Percentiles rank a stretch among this genome's conserved stretches.
Evolutionary conservation across 2,888 invertebrate genomes (phyloP).

Genomic region (Iphiclides podalirius): DNA sequence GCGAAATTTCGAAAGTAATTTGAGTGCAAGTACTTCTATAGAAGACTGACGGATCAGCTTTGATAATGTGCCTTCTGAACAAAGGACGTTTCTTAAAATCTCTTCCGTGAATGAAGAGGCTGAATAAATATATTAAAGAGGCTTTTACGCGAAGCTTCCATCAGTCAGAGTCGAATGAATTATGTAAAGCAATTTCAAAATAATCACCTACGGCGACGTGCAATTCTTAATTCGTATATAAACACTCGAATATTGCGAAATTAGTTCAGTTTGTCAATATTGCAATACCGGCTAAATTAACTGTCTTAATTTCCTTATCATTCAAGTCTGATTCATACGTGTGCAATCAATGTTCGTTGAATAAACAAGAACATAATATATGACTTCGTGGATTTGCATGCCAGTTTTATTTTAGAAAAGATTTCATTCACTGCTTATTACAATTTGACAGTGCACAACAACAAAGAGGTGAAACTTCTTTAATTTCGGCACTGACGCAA

Average conservation of each 20-base stretch:
- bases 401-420: no score
- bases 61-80: no score
- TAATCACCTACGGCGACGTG: conserved; percentile 36
- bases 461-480: background rate
- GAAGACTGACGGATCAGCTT: no score
- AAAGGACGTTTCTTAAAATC: no score
- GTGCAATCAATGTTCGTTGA: background rate
- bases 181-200: conserved; percentile 59
- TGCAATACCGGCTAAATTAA: conserved; percentile 4
- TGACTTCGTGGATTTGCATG: no score
- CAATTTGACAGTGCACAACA: background rate
- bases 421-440: background rate
- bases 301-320: conserved; percentile 31
- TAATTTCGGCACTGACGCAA: background rate
- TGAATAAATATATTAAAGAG: no score
- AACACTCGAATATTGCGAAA: conserved; percentile 51
- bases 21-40: no score
- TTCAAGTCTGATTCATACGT: conserved; percentile 14
- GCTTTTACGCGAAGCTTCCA: no score
- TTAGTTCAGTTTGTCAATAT: conserved; percentile 36
- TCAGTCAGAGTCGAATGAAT: conserved; percentile 30
- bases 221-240: conserved; percentile 33
- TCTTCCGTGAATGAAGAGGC: no score
- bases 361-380: background rate
- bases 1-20: no score